Evolutionary conservation across 2,113 vertebrate genomes (phyloP).

Genomic region (Salminus brasiliensis): DNA sequence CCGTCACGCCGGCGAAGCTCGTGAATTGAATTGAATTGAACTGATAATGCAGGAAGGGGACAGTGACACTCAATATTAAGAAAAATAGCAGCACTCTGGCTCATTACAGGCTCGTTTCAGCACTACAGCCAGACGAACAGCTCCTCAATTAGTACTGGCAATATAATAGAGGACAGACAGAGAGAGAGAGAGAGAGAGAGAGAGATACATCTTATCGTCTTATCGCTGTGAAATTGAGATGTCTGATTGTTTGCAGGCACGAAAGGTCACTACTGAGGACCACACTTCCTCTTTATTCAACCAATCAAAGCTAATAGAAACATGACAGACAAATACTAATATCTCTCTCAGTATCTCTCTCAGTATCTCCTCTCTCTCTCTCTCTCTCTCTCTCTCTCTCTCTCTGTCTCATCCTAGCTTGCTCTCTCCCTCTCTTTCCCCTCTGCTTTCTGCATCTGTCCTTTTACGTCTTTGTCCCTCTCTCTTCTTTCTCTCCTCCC

Average conservation of each 20-base stretch:
- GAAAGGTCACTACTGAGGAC: constrained; percentile 32
- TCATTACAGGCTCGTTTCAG: background rate
- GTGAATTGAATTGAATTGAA: background rate
- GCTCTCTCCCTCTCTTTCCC: background rate
- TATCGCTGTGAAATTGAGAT: background rate
- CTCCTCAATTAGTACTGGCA: background rate
- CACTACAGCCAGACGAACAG: background rate
- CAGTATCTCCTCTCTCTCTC: too few relatives aligned
- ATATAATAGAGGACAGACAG: constrained; percentile 1
- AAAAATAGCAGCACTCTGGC: background rate
- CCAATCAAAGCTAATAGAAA: constrained; percentile 44
- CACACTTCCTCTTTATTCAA: constrained; percentile 24
- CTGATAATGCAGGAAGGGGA: background rate
- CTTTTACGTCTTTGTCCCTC: background rate
- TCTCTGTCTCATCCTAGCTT: background rate
- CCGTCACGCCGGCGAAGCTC: background rate
- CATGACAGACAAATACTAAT: constrained; percentile 31
- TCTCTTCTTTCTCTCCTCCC: background rate
- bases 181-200: constrained; percentile 24
- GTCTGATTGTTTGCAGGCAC: background rate
- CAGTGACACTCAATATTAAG: background rate
- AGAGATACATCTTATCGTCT: background rate
- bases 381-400: background rate
- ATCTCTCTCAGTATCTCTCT: too few relatives aligned
- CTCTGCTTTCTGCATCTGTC: background rate